Evolutionary conservation across 2,113 vertebrate species (phyloP).

Genomic region (Heliornis fulica): DNA sequence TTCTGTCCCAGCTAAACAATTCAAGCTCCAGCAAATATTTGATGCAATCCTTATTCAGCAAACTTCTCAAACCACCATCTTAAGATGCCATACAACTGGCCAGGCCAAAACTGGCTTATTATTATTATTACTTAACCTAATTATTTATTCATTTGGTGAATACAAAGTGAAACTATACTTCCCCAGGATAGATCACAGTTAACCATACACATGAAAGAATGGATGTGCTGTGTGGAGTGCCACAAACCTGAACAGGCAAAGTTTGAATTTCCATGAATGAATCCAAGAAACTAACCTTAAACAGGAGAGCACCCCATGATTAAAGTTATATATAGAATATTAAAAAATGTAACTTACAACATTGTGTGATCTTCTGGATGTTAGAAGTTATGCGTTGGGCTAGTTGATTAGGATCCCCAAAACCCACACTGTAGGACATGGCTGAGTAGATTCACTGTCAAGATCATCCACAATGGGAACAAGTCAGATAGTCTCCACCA

Average conservation of each 20-base stretch:
- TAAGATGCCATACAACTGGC: neutral
- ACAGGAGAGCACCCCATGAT: fast-evolving
- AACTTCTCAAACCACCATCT: neutral
- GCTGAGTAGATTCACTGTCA: neutral
- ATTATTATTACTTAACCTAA: neutral
- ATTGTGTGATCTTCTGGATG: conserved; percentile 84
- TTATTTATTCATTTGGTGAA: neutral
- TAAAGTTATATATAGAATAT: neutral
- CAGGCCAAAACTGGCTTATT: neutral
- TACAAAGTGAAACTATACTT: neutral
- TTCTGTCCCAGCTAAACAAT: neutral
- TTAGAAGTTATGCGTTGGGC: conserved; percentile 79
- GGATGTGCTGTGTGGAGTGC: neutral
- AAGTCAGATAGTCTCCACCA: neutral
- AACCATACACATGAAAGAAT: neutral
- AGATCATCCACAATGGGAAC: conserved; percentile 51
- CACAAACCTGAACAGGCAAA: neutral
- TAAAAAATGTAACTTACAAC: conserved; percentile 71
- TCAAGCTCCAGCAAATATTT: neutral
- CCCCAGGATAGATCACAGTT: neutral
- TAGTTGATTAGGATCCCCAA: conserved; percentile 71
- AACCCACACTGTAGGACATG: conserved; percentile 69
- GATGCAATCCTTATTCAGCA: neutral
- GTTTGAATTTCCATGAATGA: neutral
- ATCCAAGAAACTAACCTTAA: neutral